phyloP scores from a whole-genome alignment of 2,113 vertebrate genomes.

The Ploceus nigricollis region DNA sequence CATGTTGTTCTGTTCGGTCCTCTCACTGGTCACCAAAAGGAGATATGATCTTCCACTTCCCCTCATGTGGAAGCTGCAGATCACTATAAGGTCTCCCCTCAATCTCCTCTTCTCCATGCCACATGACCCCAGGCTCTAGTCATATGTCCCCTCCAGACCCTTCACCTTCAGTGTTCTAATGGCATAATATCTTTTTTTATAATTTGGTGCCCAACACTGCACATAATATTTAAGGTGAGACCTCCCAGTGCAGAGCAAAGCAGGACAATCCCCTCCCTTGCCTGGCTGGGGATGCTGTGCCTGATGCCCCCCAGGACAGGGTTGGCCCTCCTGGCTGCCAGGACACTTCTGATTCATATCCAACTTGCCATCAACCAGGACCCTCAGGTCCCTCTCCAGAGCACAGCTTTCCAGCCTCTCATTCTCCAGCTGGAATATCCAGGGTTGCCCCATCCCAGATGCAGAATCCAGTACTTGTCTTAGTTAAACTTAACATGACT shows the following conservation, averaged over 20 bases:
- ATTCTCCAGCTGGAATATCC: background rate
- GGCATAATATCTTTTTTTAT: too few relatives aligned
- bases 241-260: accelerated
- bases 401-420: background rate
- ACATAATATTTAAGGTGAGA: background rate
- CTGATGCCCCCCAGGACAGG: accelerated
- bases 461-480: background rate
- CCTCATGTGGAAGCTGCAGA: background rate
- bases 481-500: background rate
- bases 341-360: background rate
- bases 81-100: accelerated
- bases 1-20: accelerated
- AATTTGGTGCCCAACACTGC: background rate
- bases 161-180: background rate
- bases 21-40: background rate
- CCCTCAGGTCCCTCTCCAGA: background rate
- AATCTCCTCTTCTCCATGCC: background rate
- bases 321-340: background rate
- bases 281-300: accelerated
- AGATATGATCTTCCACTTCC: background rate
- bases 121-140: background rate
- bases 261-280: background rate
- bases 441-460: background rate
- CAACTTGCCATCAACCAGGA: background rate
- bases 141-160: background rate